Base-by-base conservation (phyloP, 2,797 vertebrate species). In the Lutjanus campechanus region DNA sequence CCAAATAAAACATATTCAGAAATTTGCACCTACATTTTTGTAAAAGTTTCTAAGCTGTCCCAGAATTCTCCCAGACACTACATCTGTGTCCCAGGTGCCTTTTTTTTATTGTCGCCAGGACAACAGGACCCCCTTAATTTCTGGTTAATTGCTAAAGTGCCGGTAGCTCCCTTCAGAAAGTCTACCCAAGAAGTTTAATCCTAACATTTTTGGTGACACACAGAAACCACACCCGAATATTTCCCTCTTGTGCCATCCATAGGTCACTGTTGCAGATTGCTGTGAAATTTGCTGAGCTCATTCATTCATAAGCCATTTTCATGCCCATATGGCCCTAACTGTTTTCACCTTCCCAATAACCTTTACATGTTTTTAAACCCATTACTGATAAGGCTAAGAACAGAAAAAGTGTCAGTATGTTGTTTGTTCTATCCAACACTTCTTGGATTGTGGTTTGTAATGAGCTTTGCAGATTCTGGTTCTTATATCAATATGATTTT, bases 191-290 rank as follows among this genome's bases (percentile, higher is more conserved):
- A 36, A 5, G 29, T 36, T 36, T 36, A 36, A 4, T 36, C 29
- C 29, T 29, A 8, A 41, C 7, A 17, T 55, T 49, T 76, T 60
- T 69, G 22, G 53, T 56, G 56, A 71, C 16, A 29, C 41, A 22
- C 64, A 56, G 10, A 13, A 76, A 54, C 41, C 10, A 41, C 74
- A 36, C 59, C 59, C 16, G 1, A 51, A 4, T 36, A 41, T 1
- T 10, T 44, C 7, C 36, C 0, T 51, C 19, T 25, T 20, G 6
- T 1, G 0, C 46, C 58, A 62, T 25, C 53, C 25, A 8, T 41
- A 17, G 66, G 53, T 79, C 46, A 76, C 64, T 40, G 69, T 25
- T 47, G 47, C 56, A 70, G 54, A 54, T 44, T 77, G 25, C 12
- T 0, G 0, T 51, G 46, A 82, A 65, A 53, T 69, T 51, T 64